Base-by-base conservation (phyloP, 2,797 vertebrate species). In the Chaetophractus vellerosus region DNA sequence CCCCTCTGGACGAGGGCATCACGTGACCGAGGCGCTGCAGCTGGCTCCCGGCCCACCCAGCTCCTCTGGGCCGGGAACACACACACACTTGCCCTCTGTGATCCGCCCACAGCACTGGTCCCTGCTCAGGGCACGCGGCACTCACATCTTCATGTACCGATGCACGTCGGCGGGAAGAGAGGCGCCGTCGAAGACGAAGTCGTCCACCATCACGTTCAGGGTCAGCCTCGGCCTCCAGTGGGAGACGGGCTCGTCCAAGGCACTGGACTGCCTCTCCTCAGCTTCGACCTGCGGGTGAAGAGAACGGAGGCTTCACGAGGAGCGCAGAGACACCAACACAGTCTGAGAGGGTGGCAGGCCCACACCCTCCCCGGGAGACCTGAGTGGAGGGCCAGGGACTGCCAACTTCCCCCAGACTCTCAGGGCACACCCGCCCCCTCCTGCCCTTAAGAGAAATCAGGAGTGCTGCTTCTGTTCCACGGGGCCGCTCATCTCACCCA, bases 141-240 rank as follows among this genome's bases (percentile, higher is more conserved):
- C 99, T 98, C 97, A 99, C 99, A 99, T 98, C 98, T 99, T 99
- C 98, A 99, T 99, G 98, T 99, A 99, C 90, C 99, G 99, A 4
- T 99, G 99, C 96, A 99, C 99, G 21, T 99, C 99, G 14, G 99
- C 99, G 8, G 99, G 99, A 78, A 99, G 98, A 12, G 99, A 99
- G 45, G 99, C 98, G 5, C 99, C 99, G 76, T 99, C 99, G 92
- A 99, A 99, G 93, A 98, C 98, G 93, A 99, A 99, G 92, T 99
- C 98, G 90, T 99, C 99, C 31, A 99, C 99, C 99, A 99, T 99
- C 97, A 99, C 96, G 9, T 99, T 99, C 91, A 99, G 96, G 12
- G 99, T 99, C 96, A 99, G 97, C 36, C 98, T 98, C 8, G 99
- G 99, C 90, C 99, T 99, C 99, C 99, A 99, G 89, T 99, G 99